Evolutionary conservation across 2,888 invertebrate genomes (phyloP).

Genomic region (Notodonta ziczac): DNA sequence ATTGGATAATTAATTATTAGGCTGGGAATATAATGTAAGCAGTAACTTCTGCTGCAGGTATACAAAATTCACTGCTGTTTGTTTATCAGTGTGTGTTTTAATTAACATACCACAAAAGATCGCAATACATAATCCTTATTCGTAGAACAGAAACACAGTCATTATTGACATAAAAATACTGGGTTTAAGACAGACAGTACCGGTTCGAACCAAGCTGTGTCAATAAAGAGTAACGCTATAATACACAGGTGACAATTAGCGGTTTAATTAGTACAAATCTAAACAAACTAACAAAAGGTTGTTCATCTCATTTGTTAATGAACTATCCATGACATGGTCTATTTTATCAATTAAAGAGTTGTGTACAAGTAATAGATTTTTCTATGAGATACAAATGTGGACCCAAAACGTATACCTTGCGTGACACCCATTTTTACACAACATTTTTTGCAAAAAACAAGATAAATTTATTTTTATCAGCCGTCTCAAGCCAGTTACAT

Average conservation of each 20-base stretch:
- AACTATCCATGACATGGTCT: background rate
- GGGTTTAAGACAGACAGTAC: background rate
- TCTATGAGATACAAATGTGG: constrained; percentile 7
- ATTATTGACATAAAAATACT: background rate
- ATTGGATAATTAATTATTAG: no score
- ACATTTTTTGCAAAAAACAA: background rate
- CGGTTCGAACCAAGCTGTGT: background rate
- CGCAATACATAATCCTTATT: background rate
- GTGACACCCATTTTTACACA: constrained; percentile 12
- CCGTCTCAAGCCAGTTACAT: constrained; percentile 3
- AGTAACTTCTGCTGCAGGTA: no score
- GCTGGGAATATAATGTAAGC: no score
- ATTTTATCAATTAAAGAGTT: background rate
- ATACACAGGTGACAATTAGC: constrained; percentile 20
- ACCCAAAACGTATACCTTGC: constrained; percentile 21
- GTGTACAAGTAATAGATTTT: background rate
- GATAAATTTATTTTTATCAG: background rate
- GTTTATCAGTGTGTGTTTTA: no score
- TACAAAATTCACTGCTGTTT: no score
- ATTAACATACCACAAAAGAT: background rate
- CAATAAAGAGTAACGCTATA: background rate
- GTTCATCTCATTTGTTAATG: background rate
- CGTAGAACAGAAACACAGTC: background rate
- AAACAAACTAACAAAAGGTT: background rate
- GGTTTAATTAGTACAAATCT: constrained; percentile 19